These are phyloP conservation scores for Tetragnatha montana DNA, from an alignment of 2,888 invertebrate genomes.

Conservation along the genomic window DNA sequence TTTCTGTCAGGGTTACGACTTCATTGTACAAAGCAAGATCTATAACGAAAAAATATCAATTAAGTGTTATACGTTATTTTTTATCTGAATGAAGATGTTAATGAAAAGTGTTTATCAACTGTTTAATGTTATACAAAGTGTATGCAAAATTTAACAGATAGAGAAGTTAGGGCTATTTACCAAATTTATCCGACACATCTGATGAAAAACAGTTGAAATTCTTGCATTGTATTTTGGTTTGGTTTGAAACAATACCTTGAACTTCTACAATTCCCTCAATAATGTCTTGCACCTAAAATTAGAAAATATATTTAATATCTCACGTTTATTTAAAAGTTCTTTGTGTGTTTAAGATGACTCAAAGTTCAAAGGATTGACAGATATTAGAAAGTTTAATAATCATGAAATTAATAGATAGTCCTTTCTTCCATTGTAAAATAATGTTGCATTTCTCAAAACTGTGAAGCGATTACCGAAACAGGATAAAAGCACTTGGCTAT, in stretches of 20 bases:
- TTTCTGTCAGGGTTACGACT: constrained; percentile 7
- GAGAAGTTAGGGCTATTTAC: constrained; percentile 27
- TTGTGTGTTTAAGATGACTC: too few relatives aligned
- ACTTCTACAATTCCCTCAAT: constrained; percentile 58
- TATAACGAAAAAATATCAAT: constrained; percentile 21
- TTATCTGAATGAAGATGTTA: not conserved
- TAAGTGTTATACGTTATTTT: not conserved
- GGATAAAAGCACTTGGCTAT: too few relatives aligned
- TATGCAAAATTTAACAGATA: not conserved
- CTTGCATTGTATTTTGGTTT: constrained; percentile 33
- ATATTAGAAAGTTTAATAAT: too few relatives aligned
- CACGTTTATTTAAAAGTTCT: too few relatives aligned
- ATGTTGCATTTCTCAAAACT: too few relatives aligned
- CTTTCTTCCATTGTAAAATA: too few relatives aligned
- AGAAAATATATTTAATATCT: not conserved
- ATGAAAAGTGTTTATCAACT: not conserved
- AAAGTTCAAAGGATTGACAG: too few relatives aligned
- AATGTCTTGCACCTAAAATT: constrained; percentile 45
- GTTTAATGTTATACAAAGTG: not conserved
- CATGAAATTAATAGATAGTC: too few relatives aligned
- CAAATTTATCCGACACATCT: constrained; percentile 22
- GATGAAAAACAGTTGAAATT: constrained; percentile 28
- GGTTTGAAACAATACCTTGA: constrained; percentile 42
- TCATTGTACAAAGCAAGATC: constrained; percentile 52
- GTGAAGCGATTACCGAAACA: too few relatives aligned